Base-by-base conservation (phyloP, 2,888 invertebrate species). In the Gonocerus acuteangulatus region DNA sequence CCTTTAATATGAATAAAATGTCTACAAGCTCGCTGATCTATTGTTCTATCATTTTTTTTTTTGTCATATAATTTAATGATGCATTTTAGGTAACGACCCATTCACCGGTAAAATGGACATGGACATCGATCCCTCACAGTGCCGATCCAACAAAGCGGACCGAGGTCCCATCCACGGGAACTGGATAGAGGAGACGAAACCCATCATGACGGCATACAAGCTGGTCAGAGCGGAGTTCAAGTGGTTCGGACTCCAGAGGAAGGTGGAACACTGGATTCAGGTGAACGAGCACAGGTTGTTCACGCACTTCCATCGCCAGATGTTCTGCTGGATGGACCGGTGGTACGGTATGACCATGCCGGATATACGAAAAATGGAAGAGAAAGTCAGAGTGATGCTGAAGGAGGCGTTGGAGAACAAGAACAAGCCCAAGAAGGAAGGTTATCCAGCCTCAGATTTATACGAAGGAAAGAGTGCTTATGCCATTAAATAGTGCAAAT, bases 271-370 rank as follows among this genome's bases (percentile, higher is more conserved):
- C 62, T 77, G 77, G 69, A 79, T 81, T 65, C 76, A 78, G 68
- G 76, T 73, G 68, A 74, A 76, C 69, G 79, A 81, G 69, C 71
- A 74, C 60, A 74, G 82, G 34, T 72, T 84, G 61, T 83, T 97
- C 77, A 91, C 91, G 69, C 95, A 91, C 77, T 97, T 99, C 80
- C 97, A 99, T 80, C 89, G 95, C 72, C 95, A 97, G 86, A 91
- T 99, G 67, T 96, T 96, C 78, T 97, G 97, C 81, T 95, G 94
- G 85, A 92, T 92, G 77, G 97, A 99, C 79, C 85, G 90, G 74
- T 99, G 97, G 97, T 82, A 89, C 79, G 96, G 95, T 67, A 82
- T 97, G 76, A 95, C 95, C 68, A 95, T 99, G 94, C 89, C 87
- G 42, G 96, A 99, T 76, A 97, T 99, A 74, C 85, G 97, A 72